phyloP scores from a whole-genome alignment of 2,113 vertebrate species.

The Platichthys stellatus region DNA sequence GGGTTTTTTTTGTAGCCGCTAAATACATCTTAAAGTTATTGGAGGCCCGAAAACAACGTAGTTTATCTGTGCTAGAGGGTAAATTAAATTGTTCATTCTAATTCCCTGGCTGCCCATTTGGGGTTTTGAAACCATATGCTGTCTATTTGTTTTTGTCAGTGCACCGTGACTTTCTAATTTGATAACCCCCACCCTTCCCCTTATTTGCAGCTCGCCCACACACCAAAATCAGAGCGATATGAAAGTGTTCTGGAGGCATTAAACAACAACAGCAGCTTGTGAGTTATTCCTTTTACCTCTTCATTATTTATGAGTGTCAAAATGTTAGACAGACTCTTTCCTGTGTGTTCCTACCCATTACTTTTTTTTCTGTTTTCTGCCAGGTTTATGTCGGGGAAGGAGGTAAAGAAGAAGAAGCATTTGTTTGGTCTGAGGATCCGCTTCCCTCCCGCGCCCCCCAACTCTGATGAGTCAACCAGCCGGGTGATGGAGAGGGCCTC shows the following conservation, averaged over 20 bases:
- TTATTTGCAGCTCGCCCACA: slow-evolving; percentile 87
- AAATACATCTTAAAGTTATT: neutral
- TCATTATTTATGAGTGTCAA: neutral
- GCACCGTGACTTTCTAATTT: slow-evolving; percentile 6
- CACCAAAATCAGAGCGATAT: slow-evolving; percentile 91
- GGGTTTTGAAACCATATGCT: slow-evolving; percentile 7
- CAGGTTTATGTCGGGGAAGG: slow-evolving; percentile 99
- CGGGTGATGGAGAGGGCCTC: slow-evolving; percentile 90
- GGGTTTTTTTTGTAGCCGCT: neutral
- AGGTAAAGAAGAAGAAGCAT: slow-evolving; percentile 99
- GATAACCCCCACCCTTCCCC: neutral
- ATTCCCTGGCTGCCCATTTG: neutral
- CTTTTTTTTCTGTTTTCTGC: neutral
- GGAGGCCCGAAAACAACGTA: neutral
- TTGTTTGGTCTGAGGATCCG: slow-evolving; percentile 97
- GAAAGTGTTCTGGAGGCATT: slow-evolving; percentile 92
- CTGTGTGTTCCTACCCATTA: neutral
- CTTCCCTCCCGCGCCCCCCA: slow-evolving; percentile 93
- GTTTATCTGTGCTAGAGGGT: too few relatives aligned
- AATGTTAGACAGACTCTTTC: neutral
- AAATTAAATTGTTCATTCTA: too few relatives aligned
- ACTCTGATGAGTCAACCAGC: slow-evolving; percentile 87
- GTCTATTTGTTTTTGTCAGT: neutral
- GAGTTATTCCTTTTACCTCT: slow-evolving; percentile 67
- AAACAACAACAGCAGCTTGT: slow-evolving; percentile 96